These are phyloP conservation scores for Choloepus hoffmanni DNA, from an alignment of 2,113 vertebrate species.

Conservation along the genomic window DNA sequence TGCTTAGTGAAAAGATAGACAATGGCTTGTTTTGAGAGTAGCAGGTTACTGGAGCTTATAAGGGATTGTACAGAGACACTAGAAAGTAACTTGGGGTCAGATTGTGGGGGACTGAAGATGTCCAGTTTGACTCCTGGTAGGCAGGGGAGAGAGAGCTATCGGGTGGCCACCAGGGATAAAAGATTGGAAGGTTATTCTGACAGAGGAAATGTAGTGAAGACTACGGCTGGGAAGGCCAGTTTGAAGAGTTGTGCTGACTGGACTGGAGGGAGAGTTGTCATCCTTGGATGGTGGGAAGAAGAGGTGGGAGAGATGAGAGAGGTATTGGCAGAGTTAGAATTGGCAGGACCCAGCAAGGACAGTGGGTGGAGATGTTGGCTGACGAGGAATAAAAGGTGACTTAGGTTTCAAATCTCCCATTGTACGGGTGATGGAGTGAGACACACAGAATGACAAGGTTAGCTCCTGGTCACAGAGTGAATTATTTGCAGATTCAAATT, in stretches of 20 bases:
- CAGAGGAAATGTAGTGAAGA: not conserved
- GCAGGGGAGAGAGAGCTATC: not conserved
- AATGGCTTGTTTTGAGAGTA: not conserved
- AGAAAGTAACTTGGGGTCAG: not conserved
- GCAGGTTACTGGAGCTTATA: not conserved
- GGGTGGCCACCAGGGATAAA: not conserved
- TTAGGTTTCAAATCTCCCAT: rapidly evolving
- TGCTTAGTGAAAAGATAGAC: rapidly evolving
- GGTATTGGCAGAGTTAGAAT: not conserved
- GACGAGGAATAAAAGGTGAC: not conserved
- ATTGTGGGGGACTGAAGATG: not conserved
- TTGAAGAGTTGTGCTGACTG: not conserved
- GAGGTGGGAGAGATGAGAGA: rapidly evolving
- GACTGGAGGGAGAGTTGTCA: not conserved
- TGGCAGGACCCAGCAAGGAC: not conserved
- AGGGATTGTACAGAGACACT: not conserved
- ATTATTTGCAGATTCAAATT: not conserved
- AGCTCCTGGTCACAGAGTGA: not conserved
- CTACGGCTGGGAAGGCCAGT: rapidly evolving
- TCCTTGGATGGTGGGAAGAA: not conserved
- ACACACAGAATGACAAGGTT: not conserved
- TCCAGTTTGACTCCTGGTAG: not conserved
- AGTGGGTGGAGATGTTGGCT: not conserved
- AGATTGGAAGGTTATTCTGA: not conserved
- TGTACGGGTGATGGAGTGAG: not conserved